A percentile compares a stretch with the other conserved stretches of the same genome.
These are phyloP conservation scores for Anorthoa munda DNA, from an alignment of 2,888 invertebrate genomes.

Conservation along the genomic window DNA sequence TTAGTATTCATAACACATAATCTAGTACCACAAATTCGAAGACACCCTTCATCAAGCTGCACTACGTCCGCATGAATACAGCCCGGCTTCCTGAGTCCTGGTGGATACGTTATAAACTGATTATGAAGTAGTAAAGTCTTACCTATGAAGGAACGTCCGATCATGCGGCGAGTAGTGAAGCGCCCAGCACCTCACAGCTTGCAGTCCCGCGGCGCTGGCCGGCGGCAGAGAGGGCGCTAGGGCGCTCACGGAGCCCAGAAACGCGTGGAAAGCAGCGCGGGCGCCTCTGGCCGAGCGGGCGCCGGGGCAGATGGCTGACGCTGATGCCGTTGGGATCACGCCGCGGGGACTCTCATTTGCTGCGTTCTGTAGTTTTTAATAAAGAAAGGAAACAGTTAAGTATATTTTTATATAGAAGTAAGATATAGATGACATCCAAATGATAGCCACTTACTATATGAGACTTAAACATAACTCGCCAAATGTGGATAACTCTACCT, in stretches of 20 bases:
- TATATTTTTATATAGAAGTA: no score
- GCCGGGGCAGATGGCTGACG: slow-evolving; percentile 85
- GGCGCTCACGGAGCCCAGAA: slow-evolving; percentile 97
- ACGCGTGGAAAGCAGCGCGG: slow-evolving; percentile 95
- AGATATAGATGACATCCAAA: no score
- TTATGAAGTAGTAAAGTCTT: not conserved
- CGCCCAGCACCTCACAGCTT: slow-evolving; percentile 98
- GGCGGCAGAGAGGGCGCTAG: slow-evolving; percentile 97
- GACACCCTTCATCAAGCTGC: no score
- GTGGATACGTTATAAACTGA: no score
- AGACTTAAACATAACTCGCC: no score
- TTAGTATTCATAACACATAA: no score
- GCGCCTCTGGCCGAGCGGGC: slow-evolving; percentile 81
- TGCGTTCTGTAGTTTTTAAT: slow-evolving; percentile 63
- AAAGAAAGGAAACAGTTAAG: not conserved
- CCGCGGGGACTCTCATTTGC: slow-evolving; percentile 71
- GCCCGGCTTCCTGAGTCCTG: no score
- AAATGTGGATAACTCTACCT: no score
- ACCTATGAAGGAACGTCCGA: slow-evolving; percentile 96
- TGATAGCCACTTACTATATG: no score
- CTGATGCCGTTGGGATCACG: slow-evolving; percentile 76
- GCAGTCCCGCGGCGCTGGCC: slow-evolving; percentile 96
- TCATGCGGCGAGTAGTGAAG: slow-evolving; percentile 97
- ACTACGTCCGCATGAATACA: no score
- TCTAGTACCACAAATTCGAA: no score